These are phyloP conservation scores for Brenthis ino DNA, from an alignment of 2,888 invertebrate genomes.

Conservation along the genomic window DNA sequence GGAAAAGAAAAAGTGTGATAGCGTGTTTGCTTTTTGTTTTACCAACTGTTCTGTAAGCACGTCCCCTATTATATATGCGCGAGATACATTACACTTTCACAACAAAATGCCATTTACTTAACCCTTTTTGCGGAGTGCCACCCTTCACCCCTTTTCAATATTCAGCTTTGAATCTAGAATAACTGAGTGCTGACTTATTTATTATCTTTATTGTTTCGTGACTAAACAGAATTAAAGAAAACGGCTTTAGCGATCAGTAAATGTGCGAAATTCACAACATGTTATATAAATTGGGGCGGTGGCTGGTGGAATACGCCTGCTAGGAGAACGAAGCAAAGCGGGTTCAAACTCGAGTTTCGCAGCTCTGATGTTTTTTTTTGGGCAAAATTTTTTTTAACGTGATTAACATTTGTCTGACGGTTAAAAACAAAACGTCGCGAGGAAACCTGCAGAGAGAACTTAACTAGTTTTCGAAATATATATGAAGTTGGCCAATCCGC, in stretches of 20 bases:
- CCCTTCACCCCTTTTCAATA: conserved; percentile 23
- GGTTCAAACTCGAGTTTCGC: no score
- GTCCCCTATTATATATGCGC: background rate
- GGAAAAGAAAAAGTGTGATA: background rate
- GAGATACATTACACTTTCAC: conserved; percentile 31
- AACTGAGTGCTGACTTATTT: conserved; percentile 30
- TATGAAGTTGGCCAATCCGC: no score
- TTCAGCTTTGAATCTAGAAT: conserved; percentile 26
- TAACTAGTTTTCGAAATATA: no score
- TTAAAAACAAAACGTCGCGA: no score
- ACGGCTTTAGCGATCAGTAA: conserved; percentile 6
- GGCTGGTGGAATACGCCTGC: no score
- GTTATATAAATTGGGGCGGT: background rate
- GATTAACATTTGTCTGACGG: no score
- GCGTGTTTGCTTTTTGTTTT: background rate
- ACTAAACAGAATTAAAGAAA: conserved; percentile 12
- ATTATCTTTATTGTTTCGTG: conserved; percentile 21
- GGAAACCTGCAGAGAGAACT: no score
- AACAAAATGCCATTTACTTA: conserved; percentile 34
- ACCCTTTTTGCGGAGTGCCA: conserved; percentile 29
- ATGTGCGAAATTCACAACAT: conserved; percentile 11
- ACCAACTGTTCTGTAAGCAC: background rate
- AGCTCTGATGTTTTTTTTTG: no score
- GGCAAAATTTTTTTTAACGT: no score
- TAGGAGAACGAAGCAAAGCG: no score